Base-by-base conservation (phyloP, 2,888 invertebrate species). In the Subacronicta megacephala region DNA sequence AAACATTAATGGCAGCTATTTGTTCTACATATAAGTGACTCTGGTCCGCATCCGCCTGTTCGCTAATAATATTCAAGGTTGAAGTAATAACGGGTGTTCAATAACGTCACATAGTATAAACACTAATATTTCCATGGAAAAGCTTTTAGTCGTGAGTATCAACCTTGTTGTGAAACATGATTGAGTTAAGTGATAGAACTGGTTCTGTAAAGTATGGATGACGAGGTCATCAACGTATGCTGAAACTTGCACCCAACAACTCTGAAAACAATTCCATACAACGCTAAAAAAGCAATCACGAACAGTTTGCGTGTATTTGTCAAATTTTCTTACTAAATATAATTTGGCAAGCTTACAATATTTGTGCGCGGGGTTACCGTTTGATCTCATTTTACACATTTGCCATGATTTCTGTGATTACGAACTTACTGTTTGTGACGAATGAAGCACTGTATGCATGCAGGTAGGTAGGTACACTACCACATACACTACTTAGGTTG, bases 11-110 rank as follows among this genome's bases (percentile, higher is more conserved):
- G 12, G 7, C 12, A 10, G 10, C 4, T 43, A 35, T 51, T 31
- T 18, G 51, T 13, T 18, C 26, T 31, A n/a, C n/a, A n/a, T n/a
- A 13, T 7, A 26, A 2, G 26, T 16, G 47, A 35, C 29, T 37
- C 17, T 4, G 17, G 38, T 31, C n/a, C 15, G 20, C 42, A 15
- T 46, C 16, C 17, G 12, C 18, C 17, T 33, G 33, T 46, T 42
- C 31, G 45, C 33, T 57, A 46, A 51, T 38, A 38, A 43, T 31
- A 20, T 18, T 51, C 57, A 63, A 57, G 64, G 62, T 51, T 35
- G 13, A 57, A 63, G 13, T 61, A 37, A 62, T 61, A 12, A 46
- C 41, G 38, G 46, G 16, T 31, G 43, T 56, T 33, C 3, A 51
- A n/a, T n/a, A 49, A 42, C 26, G 7, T 33, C n/a, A 43, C 16